Percentiles rank a stretch among this genome's conserved stretches.
Conservation (phyloP, 2,797 vertebrate species). For the Rhinatrema bivittatum region DNA sequence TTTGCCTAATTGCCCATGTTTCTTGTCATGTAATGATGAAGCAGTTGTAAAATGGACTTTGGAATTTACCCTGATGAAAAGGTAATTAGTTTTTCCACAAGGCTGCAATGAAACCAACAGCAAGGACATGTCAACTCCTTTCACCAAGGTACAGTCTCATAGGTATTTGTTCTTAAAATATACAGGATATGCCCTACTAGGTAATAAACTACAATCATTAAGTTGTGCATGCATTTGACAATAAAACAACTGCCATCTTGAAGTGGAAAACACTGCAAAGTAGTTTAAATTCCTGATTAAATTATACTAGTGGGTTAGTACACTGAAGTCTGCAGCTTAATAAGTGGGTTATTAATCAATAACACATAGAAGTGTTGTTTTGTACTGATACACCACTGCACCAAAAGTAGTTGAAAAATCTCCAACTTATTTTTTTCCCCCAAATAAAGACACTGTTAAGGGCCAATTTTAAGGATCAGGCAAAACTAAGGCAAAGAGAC, state of each 20-base stretch:
- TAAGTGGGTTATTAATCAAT: no score
- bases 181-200: constrained; percentile 54
- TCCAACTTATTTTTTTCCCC: no score
- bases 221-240: constrained; percentile 41
- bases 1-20: constrained; percentile 77
- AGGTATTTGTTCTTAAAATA: constrained; percentile 62
- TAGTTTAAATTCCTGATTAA: constrained; percentile 33
- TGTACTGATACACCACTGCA: no score
- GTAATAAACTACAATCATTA: constrained; percentile 63
- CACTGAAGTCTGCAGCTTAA: no score
- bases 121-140: constrained; percentile 63
- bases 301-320: constrained; percentile 25
- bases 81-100: constrained; percentile 82
- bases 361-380: no score
- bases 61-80: constrained; percentile 80
- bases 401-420: no score
- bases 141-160: constrained; percentile 57
- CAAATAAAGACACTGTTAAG: no score
- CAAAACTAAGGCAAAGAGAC: no score
- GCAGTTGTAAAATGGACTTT: constrained; percentile 73
- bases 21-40: constrained; percentile 78
- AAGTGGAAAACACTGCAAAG: constrained; percentile 46
- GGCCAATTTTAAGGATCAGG: no score
- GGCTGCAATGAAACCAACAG: constrained; percentile 64
- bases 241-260: constrained; percentile 45